Percentiles rank a stretch among this genome's conserved stretches.
phyloP scores from a whole-genome alignment of 1,140 invertebrate species.

The Heliconius melpomene region DNA sequence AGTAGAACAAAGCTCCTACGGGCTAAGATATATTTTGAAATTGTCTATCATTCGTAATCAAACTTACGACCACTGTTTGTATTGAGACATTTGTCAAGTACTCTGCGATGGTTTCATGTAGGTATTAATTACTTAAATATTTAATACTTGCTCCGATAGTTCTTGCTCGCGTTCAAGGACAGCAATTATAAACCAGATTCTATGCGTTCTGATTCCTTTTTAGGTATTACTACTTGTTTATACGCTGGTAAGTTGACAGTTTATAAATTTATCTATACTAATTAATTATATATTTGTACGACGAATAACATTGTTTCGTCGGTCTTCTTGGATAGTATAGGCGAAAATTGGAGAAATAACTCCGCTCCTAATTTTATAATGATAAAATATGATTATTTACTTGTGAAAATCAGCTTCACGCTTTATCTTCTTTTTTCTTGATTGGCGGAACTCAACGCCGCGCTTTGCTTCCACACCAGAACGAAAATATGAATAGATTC shows the following conservation, averaged over 20 bases:
- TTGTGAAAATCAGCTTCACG: background rate
- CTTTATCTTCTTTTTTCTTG: too few species aligned
- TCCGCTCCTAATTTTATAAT: too few species aligned
- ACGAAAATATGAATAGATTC: too few species aligned
- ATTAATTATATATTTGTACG: background rate
- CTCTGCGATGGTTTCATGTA: background rate
- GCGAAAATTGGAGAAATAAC: too few species aligned
- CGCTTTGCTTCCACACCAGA: too few species aligned
- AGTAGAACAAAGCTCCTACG: too few species aligned
- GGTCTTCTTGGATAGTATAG: too few species aligned
- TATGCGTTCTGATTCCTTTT: background rate
- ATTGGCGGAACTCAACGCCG: too few species aligned
- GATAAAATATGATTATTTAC: too few species aligned
- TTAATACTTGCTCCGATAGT: background rate
- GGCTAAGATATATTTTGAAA: background rate
- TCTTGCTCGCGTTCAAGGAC: constrained; percentile 20
- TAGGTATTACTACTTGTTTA: background rate
- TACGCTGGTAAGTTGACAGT: background rate
- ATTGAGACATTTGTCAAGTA: background rate
- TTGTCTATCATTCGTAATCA: background rate
- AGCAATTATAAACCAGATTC: constrained; percentile 17
- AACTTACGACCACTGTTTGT: background rate
- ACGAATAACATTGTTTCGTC: background rate
- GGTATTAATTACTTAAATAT: background rate
- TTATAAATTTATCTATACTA: too few species aligned